Evolutionary conservation across 2,888 invertebrate species (phyloP).

Genomic region (Meteorus cinctellus): DNA sequence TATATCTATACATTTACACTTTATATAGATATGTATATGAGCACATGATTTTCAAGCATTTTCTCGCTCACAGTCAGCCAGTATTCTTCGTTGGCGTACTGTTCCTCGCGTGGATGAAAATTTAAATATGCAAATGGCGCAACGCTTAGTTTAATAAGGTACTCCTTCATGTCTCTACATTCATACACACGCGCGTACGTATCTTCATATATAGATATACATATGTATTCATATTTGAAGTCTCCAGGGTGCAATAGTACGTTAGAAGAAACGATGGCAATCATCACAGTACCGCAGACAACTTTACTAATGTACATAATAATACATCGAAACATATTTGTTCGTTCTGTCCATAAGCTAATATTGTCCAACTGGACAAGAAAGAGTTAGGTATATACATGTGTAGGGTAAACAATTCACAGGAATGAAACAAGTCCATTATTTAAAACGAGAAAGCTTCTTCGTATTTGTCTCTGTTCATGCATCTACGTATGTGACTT

Average conservation of each 20-base stretch:
- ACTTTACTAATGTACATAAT: not conserved
- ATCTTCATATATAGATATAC: slow-evolving; percentile 9
- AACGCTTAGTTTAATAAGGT: slow-evolving; percentile 59
- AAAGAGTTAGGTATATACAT: slow-evolving; percentile 20
- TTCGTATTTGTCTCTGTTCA: not conserved
- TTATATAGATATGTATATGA: not conserved
- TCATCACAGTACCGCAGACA: slow-evolving; percentile 51
- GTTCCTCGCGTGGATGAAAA: slow-evolving; percentile 48
- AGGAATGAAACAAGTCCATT: slow-evolving; percentile 46
- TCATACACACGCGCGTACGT: slow-evolving; percentile 9
- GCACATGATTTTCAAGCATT: slow-evolving; percentile 26
- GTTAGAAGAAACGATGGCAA: slow-evolving; percentile 45
- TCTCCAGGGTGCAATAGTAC: slow-evolving; percentile 35
- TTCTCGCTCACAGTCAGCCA: not conserved
- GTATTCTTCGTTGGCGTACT: slow-evolving; percentile 27
- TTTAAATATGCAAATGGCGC: slow-evolving; percentile 60
- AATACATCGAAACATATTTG: not conserved
- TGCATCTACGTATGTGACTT: slow-evolving; percentile 26
- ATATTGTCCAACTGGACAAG: slow-evolving; percentile 30
- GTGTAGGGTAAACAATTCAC: not conserved
- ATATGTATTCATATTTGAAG: slow-evolving; percentile 47
- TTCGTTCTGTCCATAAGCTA: not conserved
- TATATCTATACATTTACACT: not conserved
- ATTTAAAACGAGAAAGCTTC: slow-evolving; percentile 34
- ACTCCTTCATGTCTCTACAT: slow-evolving; percentile 49